These are phyloP conservation scores for Microplitis demolitor DNA, from an alignment of 1,140 invertebrate genomes.

Conservation along the genomic window DNA sequence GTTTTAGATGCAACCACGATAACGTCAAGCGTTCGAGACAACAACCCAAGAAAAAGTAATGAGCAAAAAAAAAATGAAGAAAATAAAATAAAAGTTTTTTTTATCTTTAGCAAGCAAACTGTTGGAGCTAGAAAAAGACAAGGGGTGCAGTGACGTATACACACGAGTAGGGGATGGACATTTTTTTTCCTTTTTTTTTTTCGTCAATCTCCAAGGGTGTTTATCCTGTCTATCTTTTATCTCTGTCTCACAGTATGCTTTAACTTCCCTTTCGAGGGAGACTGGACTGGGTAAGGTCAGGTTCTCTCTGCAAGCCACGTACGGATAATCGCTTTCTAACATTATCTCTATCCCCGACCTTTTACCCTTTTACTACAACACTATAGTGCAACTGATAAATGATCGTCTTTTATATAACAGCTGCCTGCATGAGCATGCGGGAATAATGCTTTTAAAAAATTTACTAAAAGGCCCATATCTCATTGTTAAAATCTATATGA, in stretches of 20 bases:
- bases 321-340: constrained; percentile 18
- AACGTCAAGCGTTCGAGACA: not conserved
- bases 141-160: constrained; percentile 14
- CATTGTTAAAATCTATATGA: too few relatives aligned
- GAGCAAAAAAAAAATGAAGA: not conserved
- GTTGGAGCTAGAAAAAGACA: not conserved
- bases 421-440: not conserved
- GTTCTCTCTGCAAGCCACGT: not conserved
- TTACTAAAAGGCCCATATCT: not conserved
- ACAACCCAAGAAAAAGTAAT: not conserved
- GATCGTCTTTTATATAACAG: constrained; percentile 10
- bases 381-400: constrained; percentile 16
- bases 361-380: constrained; percentile 15
- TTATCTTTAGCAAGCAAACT: not conserved
- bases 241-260: not conserved
- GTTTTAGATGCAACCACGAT: not conserved
- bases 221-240: constrained; percentile 2
- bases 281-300: constrained; percentile 25
- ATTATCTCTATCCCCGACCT: constrained; percentile 12
- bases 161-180: not conserved
- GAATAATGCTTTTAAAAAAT: constrained; percentile 5
- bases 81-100: not conserved
- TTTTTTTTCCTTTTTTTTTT: too few relatives aligned
- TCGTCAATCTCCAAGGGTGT: not conserved
- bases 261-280: not conserved